A percentile compares a stretch with the other conserved stretches of the same genome.
Evolutionary conservation across 2,888 invertebrate species (phyloP).

Genomic region (Actias luna): DNA sequence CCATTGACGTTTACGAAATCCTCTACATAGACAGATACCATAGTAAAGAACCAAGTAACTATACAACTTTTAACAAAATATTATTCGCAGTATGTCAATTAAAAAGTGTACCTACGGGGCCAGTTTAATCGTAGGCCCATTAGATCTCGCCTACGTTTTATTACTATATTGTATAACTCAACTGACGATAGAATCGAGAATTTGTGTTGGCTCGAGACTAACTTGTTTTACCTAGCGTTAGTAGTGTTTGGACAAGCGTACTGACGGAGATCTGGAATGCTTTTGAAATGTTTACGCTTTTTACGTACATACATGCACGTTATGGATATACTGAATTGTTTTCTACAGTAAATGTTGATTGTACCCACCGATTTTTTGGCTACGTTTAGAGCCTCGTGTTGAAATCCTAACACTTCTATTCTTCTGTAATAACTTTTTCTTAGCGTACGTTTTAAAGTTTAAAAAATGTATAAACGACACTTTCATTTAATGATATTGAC

Average conservation of each 20-base stretch:
- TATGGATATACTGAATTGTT: constrained; percentile 4
- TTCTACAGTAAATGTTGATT: neutral
- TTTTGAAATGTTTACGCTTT: constrained; percentile 59
- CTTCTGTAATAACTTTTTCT: too few species aligned
- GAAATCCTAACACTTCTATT: constrained; percentile 33
- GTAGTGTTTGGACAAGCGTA: constrained; percentile 57
- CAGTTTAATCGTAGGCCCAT: neutral
- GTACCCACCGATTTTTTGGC: neutral
- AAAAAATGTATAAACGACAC: too few species aligned
- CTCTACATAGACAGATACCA: too few species aligned
- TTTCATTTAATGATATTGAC: too few species aligned
- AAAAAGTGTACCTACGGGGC: neutral
- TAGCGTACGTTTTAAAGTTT: too few species aligned
- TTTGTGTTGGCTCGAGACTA: constrained; percentile 40
- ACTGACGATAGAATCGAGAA: constrained; percentile 35
- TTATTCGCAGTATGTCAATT: neutral
- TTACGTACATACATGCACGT: constrained; percentile 36
- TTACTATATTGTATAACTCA: constrained; percentile 18
- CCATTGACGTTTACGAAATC: neutral
- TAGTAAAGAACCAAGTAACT: too few species aligned
- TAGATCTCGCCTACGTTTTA: constrained; percentile 4
- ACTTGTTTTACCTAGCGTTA: constrained; percentile 42
- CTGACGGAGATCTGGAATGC: constrained; percentile 50
- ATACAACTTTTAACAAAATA: too few species aligned
- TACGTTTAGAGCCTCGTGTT: constrained; percentile 14